phyloP scores from a whole-genome alignment of 1,140 invertebrate genomes.

The Nasonia longicornis region DNA sequence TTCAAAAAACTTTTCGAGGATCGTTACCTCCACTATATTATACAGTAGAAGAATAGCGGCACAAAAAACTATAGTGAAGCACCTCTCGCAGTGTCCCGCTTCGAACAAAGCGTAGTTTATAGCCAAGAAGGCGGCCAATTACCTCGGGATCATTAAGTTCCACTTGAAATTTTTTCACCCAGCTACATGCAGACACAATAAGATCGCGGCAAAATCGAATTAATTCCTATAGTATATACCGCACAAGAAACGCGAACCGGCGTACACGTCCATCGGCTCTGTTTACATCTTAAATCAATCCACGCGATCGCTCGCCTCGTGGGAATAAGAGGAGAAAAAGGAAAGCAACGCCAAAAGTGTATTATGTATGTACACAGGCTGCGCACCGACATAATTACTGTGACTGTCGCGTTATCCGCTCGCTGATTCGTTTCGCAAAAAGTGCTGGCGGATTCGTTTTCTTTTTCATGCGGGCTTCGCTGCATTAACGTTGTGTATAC shows the following conservation, averaged over 20 bases:
- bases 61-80: not conserved
- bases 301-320: conserved; percentile 3
- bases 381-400: not conserved
- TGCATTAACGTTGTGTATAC: too few relatives aligned
- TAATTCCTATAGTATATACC: conserved; percentile 7
- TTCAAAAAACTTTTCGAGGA: too few relatives aligned
- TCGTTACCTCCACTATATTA: not conserved
- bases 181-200: not conserved
- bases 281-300: conserved; percentile 37
- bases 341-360: conserved; percentile 31
- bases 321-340: conserved; percentile 33
- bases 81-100: not conserved
- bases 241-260: not conserved
- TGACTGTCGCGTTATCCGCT: not conserved
- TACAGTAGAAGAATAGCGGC: not conserved
- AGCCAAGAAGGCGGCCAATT: not conserved
- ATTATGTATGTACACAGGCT: conserved; percentile 1
- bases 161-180: not conserved
- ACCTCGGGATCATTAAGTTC: not conserved
- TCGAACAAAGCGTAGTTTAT: conserved; percentile 15
- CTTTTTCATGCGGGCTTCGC: too few relatives aligned
- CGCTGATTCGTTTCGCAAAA: not conserved
- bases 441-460: too few relatives aligned
- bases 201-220: conserved; percentile 21
- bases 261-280: conserved; percentile 20